phyloP scores from a whole-genome alignment of 2,888 invertebrate genomes.

The Nephrotoma flavescens region DNA sequence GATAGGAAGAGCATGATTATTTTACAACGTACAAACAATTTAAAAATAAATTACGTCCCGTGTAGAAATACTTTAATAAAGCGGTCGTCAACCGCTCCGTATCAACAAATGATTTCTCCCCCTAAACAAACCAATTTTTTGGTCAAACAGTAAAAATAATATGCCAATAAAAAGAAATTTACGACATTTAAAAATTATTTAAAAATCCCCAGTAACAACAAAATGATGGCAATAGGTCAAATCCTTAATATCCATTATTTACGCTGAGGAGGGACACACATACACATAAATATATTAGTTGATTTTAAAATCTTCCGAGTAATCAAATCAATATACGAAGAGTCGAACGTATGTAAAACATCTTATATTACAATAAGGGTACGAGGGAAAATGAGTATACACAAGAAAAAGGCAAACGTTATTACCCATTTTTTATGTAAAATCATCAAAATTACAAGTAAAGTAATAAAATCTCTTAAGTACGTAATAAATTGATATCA shows the following conservation, averaged over 20 bases:
- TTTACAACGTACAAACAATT: too few relatives aligned
- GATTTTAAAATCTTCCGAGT: neutral
- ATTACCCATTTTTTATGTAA: neutral
- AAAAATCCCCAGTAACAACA: neutral
- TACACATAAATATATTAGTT: neutral
- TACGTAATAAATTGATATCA: neutral
- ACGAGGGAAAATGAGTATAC: neutral
- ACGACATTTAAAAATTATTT: neutral
- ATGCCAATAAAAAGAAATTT: neutral
- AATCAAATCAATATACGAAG: neutral
- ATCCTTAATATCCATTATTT: neutral
- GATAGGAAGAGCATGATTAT: too few relatives aligned
- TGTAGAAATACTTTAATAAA: neutral
- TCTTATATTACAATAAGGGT: neutral
- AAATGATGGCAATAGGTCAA: neutral
- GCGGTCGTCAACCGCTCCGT: neutral
- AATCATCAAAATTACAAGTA: neutral
- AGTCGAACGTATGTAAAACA: neutral
- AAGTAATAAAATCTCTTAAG: neutral
- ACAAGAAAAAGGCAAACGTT: neutral
- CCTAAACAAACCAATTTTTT: neutral
- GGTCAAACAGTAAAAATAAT: neutral
- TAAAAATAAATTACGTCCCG: neutral
- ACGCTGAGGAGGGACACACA: neutral
- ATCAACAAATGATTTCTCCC: neutral